phyloP scores from a whole-genome alignment of 2,888 invertebrate genomes.

The Archips xylosteana region DNA sequence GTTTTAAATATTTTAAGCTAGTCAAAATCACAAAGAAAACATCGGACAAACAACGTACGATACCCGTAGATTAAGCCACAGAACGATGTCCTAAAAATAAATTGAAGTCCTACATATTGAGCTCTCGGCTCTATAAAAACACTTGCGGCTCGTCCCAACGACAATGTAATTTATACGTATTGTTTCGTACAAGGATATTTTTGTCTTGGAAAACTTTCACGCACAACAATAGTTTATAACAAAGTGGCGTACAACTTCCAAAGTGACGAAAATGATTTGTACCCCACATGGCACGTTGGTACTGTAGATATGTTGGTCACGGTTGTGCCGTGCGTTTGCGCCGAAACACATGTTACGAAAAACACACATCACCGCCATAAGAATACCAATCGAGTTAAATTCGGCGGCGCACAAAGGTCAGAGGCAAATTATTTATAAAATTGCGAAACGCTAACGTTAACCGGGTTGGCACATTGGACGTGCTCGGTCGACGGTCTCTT shows the following conservation, averaged over 20 bases:
- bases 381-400: constrained; percentile 83
- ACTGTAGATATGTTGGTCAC: constrained; percentile 66
- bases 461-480: constrained; percentile 83
- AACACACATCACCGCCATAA: constrained; percentile 70
- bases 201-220: constrained; percentile 26
- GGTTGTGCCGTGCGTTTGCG: constrained; percentile 59
- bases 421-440: constrained; percentile 82
- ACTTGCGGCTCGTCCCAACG: neutral
- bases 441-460: constrained; percentile 79
- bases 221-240: constrained; percentile 11
- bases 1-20: neutral
- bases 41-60: neutral
- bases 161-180: constrained; percentile 16
- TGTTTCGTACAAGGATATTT: constrained; percentile 21
- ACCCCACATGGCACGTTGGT: constrained; percentile 52
- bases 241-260: constrained; percentile 23
- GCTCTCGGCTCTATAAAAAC: neutral
- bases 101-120: neutral
- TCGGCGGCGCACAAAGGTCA: constrained; percentile 82
- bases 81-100: neutral
- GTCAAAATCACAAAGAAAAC: neutral
- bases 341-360: constrained; percentile 78
- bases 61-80: neutral
- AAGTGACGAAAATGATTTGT: constrained; percentile 54
- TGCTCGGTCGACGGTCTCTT: constrained; percentile 80